These are phyloP conservation scores for Drosophila niveifrons DNA, from an alignment of 2,888 invertebrate genomes.

Conservation along the genomic window DNA sequence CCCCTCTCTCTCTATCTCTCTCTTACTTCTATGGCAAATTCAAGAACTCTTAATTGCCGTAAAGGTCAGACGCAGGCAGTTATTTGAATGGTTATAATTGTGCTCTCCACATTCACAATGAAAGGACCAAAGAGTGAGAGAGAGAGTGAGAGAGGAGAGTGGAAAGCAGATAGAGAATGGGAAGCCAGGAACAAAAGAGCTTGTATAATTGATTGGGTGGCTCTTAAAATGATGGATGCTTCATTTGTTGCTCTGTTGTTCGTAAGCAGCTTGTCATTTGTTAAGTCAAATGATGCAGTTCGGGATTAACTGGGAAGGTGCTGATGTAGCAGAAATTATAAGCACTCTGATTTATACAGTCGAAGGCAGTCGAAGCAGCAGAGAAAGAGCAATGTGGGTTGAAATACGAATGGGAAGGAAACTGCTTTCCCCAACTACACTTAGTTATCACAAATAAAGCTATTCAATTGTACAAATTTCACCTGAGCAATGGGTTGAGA, in stretches of 20 bases:
- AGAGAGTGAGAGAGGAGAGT: neutral
- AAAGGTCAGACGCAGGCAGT: slow-evolving; percentile 50
- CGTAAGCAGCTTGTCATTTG: slow-evolving; percentile 59
- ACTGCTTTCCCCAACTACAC: neutral
- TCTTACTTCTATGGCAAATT: slow-evolving; percentile 47
- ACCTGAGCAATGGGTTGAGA: neutral
- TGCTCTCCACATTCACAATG: slow-evolving; percentile 19
- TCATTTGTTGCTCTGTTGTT: slow-evolving; percentile 70
- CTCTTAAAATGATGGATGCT: slow-evolving; percentile 70
- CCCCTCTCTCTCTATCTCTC: no score
- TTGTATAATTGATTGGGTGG: slow-evolving; percentile 62
- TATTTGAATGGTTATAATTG: slow-evolving; percentile 54
- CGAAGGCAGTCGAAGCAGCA: neutral
- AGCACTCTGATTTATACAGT: slow-evolving; percentile 34
- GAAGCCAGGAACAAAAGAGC: slow-evolving; percentile 24
- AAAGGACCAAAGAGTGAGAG: neutral
- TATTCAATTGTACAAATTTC: neutral
- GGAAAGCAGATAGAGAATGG: neutral
- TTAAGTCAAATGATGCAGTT: slow-evolving; percentile 53
- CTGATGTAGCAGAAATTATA: slow-evolving; percentile 51
- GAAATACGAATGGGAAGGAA: neutral
- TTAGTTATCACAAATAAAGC: slow-evolving; percentile 6
- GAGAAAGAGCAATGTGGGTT: neutral
- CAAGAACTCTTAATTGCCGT: slow-evolving; percentile 59
- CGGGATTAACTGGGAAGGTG: slow-evolving; percentile 26